Percentiles rank a stretch among this genome's conserved stretches.
phyloP scores from a whole-genome alignment of 2,113 vertebrate genomes.

The Chaetura pelagica region DNA sequence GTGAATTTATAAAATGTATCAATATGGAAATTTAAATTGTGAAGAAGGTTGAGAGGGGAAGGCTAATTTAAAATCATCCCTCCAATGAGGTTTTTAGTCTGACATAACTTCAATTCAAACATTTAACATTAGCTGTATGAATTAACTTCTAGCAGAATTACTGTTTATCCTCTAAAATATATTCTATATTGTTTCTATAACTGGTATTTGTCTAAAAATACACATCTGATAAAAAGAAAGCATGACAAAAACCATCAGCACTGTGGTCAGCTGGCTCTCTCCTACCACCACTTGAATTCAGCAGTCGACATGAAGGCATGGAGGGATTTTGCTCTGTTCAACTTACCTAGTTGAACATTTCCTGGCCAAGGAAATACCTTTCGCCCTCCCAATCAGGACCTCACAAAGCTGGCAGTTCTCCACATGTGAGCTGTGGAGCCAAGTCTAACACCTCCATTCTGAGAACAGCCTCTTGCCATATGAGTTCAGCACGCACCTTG shows the following conservation, averaged over 20 bases:
- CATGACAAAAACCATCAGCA: not conserved
- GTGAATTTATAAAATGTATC: not conserved
- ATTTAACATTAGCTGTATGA: not conserved
- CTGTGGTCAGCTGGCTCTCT: not conserved
- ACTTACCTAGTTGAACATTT: not conserved
- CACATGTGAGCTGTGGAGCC: not conserved
- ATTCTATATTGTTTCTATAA: not conserved
- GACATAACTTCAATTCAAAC: not conserved
- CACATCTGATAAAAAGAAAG: not conserved
- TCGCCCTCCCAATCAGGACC: not conserved
- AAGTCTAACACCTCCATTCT: not conserved
- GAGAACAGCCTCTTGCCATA: not conserved
- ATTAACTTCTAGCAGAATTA: not conserved
- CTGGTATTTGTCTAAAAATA: not conserved
- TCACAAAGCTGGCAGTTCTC: not conserved
- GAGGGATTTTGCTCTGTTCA: not conserved
- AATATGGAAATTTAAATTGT: not conserved
- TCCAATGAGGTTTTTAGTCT: not conserved
- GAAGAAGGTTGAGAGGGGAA: not conserved
- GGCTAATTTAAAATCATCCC: not conserved
- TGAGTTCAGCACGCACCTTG: not conserved
- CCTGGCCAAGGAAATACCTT: not conserved
- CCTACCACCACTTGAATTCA: not conserved
- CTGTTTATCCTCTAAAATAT: not conserved
- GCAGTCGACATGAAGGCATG: not conserved